Conservation (phyloP, 1,140 invertebrate species). For the Drosophila busckii region DNA sequence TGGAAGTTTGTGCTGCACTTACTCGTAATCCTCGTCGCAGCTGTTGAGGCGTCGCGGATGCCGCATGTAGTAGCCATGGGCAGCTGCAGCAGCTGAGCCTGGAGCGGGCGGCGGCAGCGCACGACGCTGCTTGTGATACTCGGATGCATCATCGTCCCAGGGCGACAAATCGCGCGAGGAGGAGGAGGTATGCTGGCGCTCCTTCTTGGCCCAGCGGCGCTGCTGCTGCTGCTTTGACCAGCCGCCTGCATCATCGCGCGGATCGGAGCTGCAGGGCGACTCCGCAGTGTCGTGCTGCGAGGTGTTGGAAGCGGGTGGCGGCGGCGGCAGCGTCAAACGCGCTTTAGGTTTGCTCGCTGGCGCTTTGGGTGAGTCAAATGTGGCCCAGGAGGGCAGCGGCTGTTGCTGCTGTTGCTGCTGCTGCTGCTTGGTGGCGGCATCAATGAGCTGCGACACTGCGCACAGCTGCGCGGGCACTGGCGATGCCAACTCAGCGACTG, state of each 20-base stretch:
- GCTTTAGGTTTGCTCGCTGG: conserved; percentile 43
- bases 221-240: conserved; percentile 60
- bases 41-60: conserved; percentile 74
- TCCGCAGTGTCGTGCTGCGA: conserved; percentile 79
- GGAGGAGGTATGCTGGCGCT: conserved; percentile 82
- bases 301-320: conserved; percentile 67
- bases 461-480: conserved; percentile 70
- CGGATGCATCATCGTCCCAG: conserved; percentile 84
- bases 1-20: conserved; percentile 19
- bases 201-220: conserved; percentile 74
- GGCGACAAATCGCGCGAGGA: conserved; percentile 85
- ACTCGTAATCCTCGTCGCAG: conserved; percentile 81
- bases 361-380: conserved; percentile 74
- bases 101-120: conserved; percentile 28
- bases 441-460: conserved; percentile 70
- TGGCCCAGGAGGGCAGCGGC: conserved; percentile 74
- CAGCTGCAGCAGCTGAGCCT: conserved; percentile 24
- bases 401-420: conserved; percentile 39
- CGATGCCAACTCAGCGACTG: conserved; percentile 54
- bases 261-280: conserved; percentile 88
- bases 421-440: conserved; percentile 68
- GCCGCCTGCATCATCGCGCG: conserved; percentile 81
- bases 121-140: conserved; percentile 58
- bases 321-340: conserved; percentile 52
- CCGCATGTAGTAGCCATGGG: conserved; percentile 72